Conservation (phyloP, 2,113 vertebrate species). For the Pedetes capensis region DNA sequence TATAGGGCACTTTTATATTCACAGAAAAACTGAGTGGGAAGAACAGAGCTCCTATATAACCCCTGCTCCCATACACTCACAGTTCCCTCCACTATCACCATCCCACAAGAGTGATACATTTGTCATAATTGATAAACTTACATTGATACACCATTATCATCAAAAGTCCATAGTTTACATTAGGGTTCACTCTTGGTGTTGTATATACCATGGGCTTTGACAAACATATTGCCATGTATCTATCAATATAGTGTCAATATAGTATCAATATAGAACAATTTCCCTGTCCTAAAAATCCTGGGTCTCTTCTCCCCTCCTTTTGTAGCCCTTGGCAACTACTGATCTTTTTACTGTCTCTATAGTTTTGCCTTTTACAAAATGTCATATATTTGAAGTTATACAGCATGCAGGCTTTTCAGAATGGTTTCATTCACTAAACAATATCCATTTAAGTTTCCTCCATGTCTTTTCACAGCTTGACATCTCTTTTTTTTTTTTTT, state of each 20-base stretch:
- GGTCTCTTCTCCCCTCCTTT: background rate
- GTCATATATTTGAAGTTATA: background rate
- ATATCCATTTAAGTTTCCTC: background rate
- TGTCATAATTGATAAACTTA: no score
- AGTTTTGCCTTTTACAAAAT: slow-evolving; percentile 15
- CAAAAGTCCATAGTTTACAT: background rate
- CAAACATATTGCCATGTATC: background rate
- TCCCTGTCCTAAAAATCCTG: background rate
- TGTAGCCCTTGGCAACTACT: background rate
- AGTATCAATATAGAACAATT: background rate
- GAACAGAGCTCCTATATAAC: background rate
- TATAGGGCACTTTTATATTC: background rate
- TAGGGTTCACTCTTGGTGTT: background rate
- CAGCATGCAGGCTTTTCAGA: background rate
- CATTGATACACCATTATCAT: no score
- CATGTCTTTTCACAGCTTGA: background rate
- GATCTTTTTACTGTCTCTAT: background rate
- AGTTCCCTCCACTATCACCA: background rate
- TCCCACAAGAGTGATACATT: no score
- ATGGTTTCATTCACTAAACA: background rate
- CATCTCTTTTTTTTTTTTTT: slow-evolving; percentile 22
- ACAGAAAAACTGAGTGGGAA: background rate
- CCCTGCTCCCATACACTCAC: background rate
- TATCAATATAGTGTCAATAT: background rate
- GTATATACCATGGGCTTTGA: background rate